A percentile compares a stretch with the other conserved stretches of the same genome.
phyloP scores from a whole-genome alignment of 2,113 vertebrate genomes.

The Limnothrissa miodon region DNA sequence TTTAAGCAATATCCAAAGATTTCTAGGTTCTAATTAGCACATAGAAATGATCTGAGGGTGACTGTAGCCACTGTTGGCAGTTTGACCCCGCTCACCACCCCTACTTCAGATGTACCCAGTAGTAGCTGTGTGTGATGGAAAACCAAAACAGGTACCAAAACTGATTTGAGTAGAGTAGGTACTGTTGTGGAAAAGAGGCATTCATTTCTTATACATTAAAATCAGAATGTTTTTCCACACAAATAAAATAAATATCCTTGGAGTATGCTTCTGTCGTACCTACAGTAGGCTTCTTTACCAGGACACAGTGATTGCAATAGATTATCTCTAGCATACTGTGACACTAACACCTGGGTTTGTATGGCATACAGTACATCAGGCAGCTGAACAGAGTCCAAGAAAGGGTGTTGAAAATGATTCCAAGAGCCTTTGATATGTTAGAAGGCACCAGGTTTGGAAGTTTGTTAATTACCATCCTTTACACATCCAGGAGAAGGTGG shows the following conservation, averaged over 20 bases:
- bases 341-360: neutral
- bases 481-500: neutral
- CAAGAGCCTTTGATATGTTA: neutral
- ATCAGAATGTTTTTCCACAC: neutral
- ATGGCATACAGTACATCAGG: neutral
- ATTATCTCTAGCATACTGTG: neutral
- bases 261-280: too few species aligned
- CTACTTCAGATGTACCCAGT: too few species aligned
- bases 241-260: neutral
- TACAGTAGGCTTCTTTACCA: neutral
- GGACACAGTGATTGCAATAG: neutral
- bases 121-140: too few species aligned
- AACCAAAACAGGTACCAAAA: too few species aligned
- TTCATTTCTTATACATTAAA: neutral
- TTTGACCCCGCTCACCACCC: too few species aligned
- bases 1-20: too few species aligned
- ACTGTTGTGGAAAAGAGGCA: too few species aligned
- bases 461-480: neutral
- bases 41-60: too few species aligned
- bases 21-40: too few species aligned
- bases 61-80: too few species aligned
- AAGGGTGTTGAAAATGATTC: neutral
- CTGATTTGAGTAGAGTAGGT: too few species aligned
- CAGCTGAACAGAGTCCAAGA: neutral
- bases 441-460: neutral